Base-by-base conservation (phyloP, 2,113 vertebrate species). In the Lepus timidus region DNA sequence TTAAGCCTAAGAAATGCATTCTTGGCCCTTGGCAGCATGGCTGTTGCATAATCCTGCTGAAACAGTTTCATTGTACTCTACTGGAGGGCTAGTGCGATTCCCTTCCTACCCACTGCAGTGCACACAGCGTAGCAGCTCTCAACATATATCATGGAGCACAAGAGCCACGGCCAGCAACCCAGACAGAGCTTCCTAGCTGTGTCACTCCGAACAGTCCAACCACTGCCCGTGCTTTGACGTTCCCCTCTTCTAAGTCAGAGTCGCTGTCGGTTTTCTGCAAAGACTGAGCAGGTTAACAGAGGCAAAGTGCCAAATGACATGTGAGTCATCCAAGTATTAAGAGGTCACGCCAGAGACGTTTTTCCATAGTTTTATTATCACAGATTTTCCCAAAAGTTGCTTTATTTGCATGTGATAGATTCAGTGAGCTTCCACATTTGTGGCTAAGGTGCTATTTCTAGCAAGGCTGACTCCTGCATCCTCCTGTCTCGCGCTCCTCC, bases 401-500 rank as follows among this genome's bases (percentile, higher is more conserved):
- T 88, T 90, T 79, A 75, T n/a, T 74, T 96, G 88, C 68, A 73
- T 33, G 88, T 91, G 58, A 22, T n/a, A 27, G 75, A 44, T 3
- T 17, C 31, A 2, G 12, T 27, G n/a, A 64, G 49, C 14, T 0
- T 95, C 49, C 3, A 76, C 78, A 39, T 22, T 29, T 1, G 12
- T n/a, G 55, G 31, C 58, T 91, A 65, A 82, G 9, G 10, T 44
- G 33, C 49, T 6, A 36, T 81, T 39, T 94, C 86, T 64, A 83
- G 39, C 25, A 89, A 73, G 85, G 17, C 67, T 67, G 27, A 20
- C n/a, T 90, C 51, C 73, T 29, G 9, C 14, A 29, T 6, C 65
- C 25, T 61, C 31, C 51, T 67, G 55, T 67, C 75, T 85, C 29
- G 62, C 51, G 5, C 9, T 80, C 11, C n/a, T 88, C 33, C 51